Evolutionary conservation across 2,888 invertebrate genomes (phyloP).

Genomic region (Lasius platythorax): DNA sequence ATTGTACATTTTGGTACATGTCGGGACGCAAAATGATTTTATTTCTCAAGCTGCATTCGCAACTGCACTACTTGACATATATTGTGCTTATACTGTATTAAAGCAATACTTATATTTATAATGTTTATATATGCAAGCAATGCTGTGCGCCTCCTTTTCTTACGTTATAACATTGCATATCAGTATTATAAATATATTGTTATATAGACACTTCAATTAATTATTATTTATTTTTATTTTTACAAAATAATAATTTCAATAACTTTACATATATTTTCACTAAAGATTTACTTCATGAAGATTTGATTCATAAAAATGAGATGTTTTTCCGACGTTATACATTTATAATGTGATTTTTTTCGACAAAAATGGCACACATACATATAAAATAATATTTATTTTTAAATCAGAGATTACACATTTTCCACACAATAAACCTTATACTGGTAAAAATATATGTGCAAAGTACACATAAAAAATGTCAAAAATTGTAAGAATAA

Average conservation of each 20-base stretch:
- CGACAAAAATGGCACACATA: background rate
- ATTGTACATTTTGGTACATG: background rate
- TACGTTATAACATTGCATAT: background rate
- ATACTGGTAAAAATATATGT: background rate
- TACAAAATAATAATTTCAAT: background rate
- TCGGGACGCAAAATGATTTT: background rate
- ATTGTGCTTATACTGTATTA: background rate
- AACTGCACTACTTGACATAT: background rate
- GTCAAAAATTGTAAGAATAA: background rate
- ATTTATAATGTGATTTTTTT: background rate
- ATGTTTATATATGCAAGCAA: background rate
- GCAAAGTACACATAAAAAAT: background rate
- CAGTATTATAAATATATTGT: background rate
- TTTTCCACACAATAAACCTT: background rate
- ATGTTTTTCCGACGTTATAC: background rate
- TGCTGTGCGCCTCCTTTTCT: background rate
- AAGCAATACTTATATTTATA: background rate
- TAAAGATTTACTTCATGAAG: background rate
- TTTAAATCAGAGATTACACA: background rate
- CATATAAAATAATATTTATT: background rate
- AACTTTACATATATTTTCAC: background rate
- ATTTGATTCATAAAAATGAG: background rate
- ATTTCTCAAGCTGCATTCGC: background rate
- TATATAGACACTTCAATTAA: background rate
- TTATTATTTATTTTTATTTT: background rate